Base-by-base conservation (phyloP, 1,140 invertebrate species). In the Bombus sibiricus region DNA sequence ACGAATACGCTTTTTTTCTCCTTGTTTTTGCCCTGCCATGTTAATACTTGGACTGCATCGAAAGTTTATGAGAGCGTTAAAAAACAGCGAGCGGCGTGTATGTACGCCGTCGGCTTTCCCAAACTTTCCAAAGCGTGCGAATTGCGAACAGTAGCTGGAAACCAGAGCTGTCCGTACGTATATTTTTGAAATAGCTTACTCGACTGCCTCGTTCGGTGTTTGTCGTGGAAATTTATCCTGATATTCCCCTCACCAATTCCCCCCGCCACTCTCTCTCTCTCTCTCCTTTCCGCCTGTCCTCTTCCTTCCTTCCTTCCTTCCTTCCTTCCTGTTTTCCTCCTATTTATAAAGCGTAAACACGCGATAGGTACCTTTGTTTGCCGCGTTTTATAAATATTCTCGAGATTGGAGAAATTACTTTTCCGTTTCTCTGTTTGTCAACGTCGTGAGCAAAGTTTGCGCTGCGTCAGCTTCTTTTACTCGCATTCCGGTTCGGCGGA, bases 1-100 rank as follows among this genome's bases (percentile, higher is more conserved):
- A 34, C n/a, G 25, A 53, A 34, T 22, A 37, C 32, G 6, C 12
- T 4, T 37, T 28, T 28, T 75, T 28, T 32, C 15, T 34, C 4
- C 13, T n/a, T 28, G 13, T 18, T 34, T n/a, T 34, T 69, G 0
- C 9, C n/a, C 34, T 8, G 22, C n/a, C 53, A 25, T 18, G 47
- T 74, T 82, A 62, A 74, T 82, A 82, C 71, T 43, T 25, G 2
- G 0, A 10, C 39, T 8, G 62, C 77, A 32, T 37, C 18, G 62
- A 68, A 68, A 68, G 77, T 28, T 82, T 62, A 64, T 25, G 57
- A 82, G 57, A 43, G 57, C 80, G 71, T 82, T 73, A 43, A 73
- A 74, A 72, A 78, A 78, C 41, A 22, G 57, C 37, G 75, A 64
- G 39, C 53, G 25, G 32, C 32, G 37, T 3, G 57, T 3, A 47